Conservation (phyloP, 2,888 invertebrate genomes). For the Chrysotoxum bicinctum region DNA sequence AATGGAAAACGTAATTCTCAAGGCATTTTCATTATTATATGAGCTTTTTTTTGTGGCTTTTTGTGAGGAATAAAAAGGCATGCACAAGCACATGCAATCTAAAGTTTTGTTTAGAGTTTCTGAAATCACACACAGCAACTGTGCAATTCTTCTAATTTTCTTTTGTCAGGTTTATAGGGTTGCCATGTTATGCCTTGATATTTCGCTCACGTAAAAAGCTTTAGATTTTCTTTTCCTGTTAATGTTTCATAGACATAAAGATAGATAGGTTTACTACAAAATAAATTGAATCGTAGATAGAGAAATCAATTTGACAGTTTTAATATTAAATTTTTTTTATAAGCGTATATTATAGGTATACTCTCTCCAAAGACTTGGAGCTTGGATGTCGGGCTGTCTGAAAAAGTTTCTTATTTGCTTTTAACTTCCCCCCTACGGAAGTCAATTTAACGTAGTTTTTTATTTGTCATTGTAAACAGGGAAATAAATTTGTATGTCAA, state of each 20-base stretch:
- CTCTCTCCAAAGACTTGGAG: background rate
- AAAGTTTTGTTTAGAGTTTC: background rate
- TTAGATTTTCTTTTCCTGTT: background rate
- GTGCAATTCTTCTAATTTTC: background rate
- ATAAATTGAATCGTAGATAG: background rate
- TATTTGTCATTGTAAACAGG: background rate
- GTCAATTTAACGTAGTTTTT: background rate
- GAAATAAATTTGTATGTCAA: background rate
- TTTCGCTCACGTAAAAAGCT: background rate
- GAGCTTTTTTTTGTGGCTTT: background rate
- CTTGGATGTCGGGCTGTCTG: background rate
- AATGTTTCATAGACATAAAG: background rate
- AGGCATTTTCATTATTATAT: background rate
- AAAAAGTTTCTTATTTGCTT: background rate
- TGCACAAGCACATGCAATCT: background rate
- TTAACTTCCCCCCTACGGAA: background rate
- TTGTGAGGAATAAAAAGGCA: background rate
- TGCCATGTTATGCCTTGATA: background rate
- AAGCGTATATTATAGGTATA: background rate
- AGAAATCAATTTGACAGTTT: constrained; percentile 3
- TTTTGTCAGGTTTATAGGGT: background rate
- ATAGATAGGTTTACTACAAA: background rate
- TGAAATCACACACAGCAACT: background rate
- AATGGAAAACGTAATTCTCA: background rate
- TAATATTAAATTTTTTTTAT: background rate